Percentiles rank a stretch among this genome's conserved stretches.
phyloP scores from a whole-genome alignment of 1,140 invertebrate species.

The Lysiphlebus fabarum region DNA sequence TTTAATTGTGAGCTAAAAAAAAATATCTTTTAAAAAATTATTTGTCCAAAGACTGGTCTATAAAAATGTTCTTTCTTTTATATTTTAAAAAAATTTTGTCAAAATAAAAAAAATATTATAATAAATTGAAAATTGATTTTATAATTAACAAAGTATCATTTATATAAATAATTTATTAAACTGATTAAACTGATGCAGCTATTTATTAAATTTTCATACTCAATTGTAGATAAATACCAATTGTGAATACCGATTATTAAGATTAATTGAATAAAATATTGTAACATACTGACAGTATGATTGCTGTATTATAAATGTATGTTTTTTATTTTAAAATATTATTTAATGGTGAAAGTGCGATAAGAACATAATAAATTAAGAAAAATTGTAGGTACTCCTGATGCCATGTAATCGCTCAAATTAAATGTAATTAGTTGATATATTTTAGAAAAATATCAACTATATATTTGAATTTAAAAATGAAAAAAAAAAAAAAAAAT shows the following conservation, averaged over 20 bases:
- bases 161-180: too few relatives aligned
- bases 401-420: slow-evolving; percentile 48
- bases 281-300: neutral
- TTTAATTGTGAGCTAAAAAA: too few relatives aligned
- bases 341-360: slow-evolving; percentile 23
- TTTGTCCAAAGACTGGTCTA: too few relatives aligned
- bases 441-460: slow-evolving; percentile 11
- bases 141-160: too few relatives aligned
- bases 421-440: slow-evolving; percentile 43
- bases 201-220: neutral
- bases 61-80: too few relatives aligned
- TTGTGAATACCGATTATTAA: slow-evolving; percentile 7
- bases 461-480: too few relatives aligned
- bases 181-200: too few relatives aligned
- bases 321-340: slow-evolving; percentile 4
- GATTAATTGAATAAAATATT: neutral
- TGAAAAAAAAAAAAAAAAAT: slow-evolving; percentile 23
- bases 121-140: too few relatives aligned
- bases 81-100: too few relatives aligned
- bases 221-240: slow-evolving; percentile 2
- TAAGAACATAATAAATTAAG: slow-evolving; percentile 17
- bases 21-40: too few relatives aligned
- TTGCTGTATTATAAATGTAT: slow-evolving; percentile 7
- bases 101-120: too few relatives aligned
- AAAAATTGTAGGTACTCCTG: slow-evolving; percentile 33